Evolutionary conservation across 2,888 invertebrate species (phyloP).

Genomic region (Brassicogethes aeneus): DNA sequence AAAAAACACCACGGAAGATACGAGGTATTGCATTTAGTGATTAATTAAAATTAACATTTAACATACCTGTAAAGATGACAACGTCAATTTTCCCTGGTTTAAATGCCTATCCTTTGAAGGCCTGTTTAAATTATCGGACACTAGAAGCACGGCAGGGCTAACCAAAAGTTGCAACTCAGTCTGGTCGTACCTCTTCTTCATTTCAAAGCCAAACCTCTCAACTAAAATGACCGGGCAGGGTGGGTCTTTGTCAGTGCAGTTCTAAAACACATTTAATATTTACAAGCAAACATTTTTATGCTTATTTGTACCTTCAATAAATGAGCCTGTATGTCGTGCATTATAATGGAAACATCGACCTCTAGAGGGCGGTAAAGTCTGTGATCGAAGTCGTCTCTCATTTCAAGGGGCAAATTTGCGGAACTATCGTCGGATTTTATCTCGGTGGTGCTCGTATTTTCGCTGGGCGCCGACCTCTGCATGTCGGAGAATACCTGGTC

Average conservation of each 20-base stretch:
- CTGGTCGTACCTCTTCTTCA: constrained; percentile 89
- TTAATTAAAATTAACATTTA: no score
- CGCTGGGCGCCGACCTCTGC: constrained; percentile 49
- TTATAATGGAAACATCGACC: constrained; percentile 84
- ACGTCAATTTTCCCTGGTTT: constrained; percentile 75
- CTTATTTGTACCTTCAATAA: constrained; percentile 68
- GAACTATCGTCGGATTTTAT: constrained; percentile 58
- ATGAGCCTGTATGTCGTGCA: constrained; percentile 95
- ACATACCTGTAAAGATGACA: constrained; percentile 71
- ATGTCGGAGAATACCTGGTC: constrained; percentile 92
- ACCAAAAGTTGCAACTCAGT: constrained; percentile 83
- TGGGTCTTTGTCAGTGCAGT: constrained; percentile 82
- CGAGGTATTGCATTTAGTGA: no score
- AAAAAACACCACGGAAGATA: no score
- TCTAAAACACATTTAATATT: constrained; percentile 39
- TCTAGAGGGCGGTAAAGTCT: constrained; percentile 82
- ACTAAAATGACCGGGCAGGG: constrained; percentile 84
- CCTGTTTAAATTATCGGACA: constrained; percentile 64
- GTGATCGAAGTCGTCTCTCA: constrained; percentile 75
- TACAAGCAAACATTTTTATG: constrained; percentile 3
- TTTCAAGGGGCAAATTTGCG: constrained; percentile 62
- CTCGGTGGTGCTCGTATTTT: constrained; percentile 37
- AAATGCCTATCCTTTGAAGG: constrained; percentile 62
- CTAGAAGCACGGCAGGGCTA: constrained; percentile 79
- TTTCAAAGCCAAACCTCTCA: constrained; percentile 92